Conservation (phyloP, 2,113 vertebrate species). For the Xenopus laevis region DNA sequence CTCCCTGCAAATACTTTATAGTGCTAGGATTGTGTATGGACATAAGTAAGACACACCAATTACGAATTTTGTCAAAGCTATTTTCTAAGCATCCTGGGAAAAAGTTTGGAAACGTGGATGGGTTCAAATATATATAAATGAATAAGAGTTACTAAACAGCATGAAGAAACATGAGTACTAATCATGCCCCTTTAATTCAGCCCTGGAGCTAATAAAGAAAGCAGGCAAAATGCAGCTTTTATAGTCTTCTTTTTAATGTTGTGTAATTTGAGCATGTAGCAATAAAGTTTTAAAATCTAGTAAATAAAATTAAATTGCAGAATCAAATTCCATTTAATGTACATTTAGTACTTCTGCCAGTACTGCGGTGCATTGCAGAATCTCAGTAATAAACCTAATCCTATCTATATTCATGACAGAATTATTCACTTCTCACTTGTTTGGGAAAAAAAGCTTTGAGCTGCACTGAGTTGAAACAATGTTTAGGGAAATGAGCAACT, state of each 20-base stretch:
- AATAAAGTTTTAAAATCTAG: conserved; percentile 12
- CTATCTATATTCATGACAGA: not conserved
- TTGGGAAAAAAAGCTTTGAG: not conserved
- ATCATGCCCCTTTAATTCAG: no score
- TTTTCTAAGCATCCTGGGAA: no score
- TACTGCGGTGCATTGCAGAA: not conserved
- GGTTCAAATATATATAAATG: no score
- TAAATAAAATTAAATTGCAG: not conserved
- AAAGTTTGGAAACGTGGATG: no score
- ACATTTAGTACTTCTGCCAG: conserved; percentile 13
- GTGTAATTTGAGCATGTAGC: conserved; percentile 2
- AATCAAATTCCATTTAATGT: conserved; percentile 11
- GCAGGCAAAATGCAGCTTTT: not conserved
- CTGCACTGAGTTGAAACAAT: not conserved
- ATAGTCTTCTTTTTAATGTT: not conserved
- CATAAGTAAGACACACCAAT: no score
- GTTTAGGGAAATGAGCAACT: no score
- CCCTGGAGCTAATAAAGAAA: no score
- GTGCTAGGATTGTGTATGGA: no score
- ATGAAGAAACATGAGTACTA: no score
- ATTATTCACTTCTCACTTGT: conserved; percentile 2
- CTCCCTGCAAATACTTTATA: no score
- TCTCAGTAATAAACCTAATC: conserved; percentile 17
- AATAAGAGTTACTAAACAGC: no score
- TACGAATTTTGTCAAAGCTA: no score